Percentiles rank a stretch among this genome's conserved stretches.
Evolutionary conservation across 2,797 vertebrate species (phyloP).

Genomic region (Natrix natrix): DNA sequence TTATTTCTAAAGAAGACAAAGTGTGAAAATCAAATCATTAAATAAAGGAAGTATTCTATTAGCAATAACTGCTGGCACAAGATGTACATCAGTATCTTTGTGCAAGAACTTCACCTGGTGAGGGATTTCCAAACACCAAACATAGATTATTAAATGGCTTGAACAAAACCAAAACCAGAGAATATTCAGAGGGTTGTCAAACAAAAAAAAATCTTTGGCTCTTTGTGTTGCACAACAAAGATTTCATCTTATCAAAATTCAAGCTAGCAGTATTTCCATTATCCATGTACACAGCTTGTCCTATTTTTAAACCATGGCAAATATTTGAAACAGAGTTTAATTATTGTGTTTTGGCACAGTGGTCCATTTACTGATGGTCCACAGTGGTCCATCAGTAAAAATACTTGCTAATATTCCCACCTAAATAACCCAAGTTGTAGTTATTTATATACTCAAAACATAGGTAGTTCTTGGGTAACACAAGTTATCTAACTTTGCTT

Average conservation of each 20-base stretch:
- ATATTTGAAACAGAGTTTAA: slow-evolving; percentile 39
- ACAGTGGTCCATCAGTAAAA: no score
- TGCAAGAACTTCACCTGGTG: not conserved
- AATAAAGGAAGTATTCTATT: not conserved
- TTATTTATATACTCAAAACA: slow-evolving; percentile 10
- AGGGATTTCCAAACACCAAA: not conserved
- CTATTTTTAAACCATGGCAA: slow-evolving; percentile 64
- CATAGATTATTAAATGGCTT: not conserved
- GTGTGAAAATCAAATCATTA: not conserved
- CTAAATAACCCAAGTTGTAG: not conserved
- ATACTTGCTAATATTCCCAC: slow-evolving; percentile 12
- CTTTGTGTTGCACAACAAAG: not conserved
- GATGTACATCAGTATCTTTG: not conserved
- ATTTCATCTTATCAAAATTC: slow-evolving; percentile 7
- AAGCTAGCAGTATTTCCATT: slow-evolving; percentile 11
- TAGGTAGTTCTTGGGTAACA: slow-evolving; percentile 17
- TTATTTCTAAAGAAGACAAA: not conserved
- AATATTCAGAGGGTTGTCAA: not conserved
- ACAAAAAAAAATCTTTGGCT: not conserved
- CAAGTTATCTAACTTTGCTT: not conserved
- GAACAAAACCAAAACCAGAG: not conserved
- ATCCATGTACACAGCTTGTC: slow-evolving; percentile 34
- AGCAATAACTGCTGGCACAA: not conserved
- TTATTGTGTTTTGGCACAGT: slow-evolving; percentile 37
- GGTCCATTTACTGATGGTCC: no score